Conservation (phyloP, 2,113 vertebrate genomes). For the Cynopterus brachyotis region DNA sequence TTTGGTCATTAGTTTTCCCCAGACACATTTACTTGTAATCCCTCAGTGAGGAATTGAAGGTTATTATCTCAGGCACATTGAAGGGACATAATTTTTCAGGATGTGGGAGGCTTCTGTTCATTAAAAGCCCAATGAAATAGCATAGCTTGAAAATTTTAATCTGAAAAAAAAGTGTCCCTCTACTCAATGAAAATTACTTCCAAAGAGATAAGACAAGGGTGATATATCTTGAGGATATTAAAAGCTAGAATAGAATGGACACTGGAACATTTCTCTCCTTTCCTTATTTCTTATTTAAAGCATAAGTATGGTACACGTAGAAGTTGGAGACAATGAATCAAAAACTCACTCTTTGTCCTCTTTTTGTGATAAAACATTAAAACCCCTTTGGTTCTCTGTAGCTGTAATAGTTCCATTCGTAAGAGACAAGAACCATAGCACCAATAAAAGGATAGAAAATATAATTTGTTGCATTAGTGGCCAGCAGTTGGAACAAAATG, state of each 20-base stretch:
- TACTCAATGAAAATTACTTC: constrained; percentile 54
- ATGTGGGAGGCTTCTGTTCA: constrained; percentile 30
- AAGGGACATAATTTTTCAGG: constrained; percentile 3
- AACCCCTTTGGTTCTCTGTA: constrained; percentile 56
- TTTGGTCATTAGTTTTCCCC: not conserved
- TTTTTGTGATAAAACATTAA: constrained; percentile 64
- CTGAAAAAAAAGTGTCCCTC: constrained; percentile 51
- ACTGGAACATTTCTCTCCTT: not conserved
- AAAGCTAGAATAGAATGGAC: not conserved
- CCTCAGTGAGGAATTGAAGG: not conserved
- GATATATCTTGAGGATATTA: constrained; percentile 9
- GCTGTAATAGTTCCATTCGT: constrained; percentile 36
- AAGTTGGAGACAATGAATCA: constrained; percentile 47
- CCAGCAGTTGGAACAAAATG: constrained; percentile 39
- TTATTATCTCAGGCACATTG: not conserved
- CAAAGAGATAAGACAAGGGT: constrained; percentile 50
- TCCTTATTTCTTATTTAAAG: constrained; percentile 48
- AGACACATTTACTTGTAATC: not conserved
- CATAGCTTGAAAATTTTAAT: constrained; percentile 45
- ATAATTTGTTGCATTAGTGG: constrained; percentile 18
- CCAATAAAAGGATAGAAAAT: constrained; percentile 44
- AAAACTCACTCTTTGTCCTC: constrained; percentile 53
- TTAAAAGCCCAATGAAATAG: constrained; percentile 48
- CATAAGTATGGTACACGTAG: constrained; percentile 38
- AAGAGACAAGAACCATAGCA: constrained; percentile 37